Evolutionary conservation across 2,113 vertebrate genomes (phyloP), one percentile per base, ranked within the genome.

Genomic region (Talpa occidentalis): DNA sequence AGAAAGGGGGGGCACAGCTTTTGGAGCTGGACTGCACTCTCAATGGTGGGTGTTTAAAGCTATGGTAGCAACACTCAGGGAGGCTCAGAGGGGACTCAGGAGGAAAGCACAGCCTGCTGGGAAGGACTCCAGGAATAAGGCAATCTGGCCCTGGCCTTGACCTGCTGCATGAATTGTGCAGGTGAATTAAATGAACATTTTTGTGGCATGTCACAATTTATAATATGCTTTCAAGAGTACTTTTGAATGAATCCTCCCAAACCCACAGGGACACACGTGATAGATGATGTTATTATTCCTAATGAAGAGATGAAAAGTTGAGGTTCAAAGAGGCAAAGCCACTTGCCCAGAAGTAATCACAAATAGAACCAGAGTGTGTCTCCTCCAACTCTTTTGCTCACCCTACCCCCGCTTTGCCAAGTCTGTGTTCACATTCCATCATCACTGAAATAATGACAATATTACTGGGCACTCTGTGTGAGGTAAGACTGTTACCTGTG

Each of bases 251-350:
- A 88, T 44, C 62, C 59, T 62, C 19, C 49, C 64, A 72, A 35
- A n/a, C 56, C n/a, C 30, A 14, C 21, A 12, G 16, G 40, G 64
- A 49, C 37, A 6, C 22, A 26, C 30, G 21, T 72, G 67, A 69
- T 16, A 44, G 4, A 14, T 9, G 19, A 42, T 44, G 10, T 22
- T n/a, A 52, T 80, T 54, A 44, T 74, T 84, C 19, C 44, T 80
- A 66, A 64, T 66, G 87, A 64, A 94, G 79, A 86, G 49, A 76
- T 44, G 72, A 94, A 74, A 95, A 67, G 19, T 47, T 42, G n/a
- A 88, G 40, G 6, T 4, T 77, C 62, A 94, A 85, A 47, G 47
- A 77, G 64, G 76, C 15, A 30, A 69, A 86, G 64, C 6, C 3
- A 59, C 76, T 74, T 59, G 26, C 16, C 44, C 72, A 44, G 88